Base-by-base conservation (phyloP, 2,797 vertebrate species). In the Scarus forsteni region DNA sequence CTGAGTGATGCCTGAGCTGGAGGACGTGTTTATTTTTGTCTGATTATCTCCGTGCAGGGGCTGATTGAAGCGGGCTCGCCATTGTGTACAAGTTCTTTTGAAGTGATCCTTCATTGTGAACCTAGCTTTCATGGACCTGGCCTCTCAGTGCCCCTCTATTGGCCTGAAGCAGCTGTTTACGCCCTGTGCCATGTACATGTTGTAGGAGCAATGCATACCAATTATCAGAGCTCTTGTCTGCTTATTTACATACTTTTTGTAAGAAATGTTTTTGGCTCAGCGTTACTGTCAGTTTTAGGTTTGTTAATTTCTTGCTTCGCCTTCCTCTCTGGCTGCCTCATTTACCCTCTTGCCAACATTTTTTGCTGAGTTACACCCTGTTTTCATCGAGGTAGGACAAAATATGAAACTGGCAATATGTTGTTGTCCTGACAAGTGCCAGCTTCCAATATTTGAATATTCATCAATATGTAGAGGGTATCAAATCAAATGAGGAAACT, bases 41-140 rank as follows among this genome's bases (percentile, higher is more conserved):
- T 82, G 85, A 92, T 92, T 89, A 91, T 92, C 81, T 86, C 70
- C 72, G 52, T 76, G 75, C 66, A 7, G 67, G 67, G 58, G 77
- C 88, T 88, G 87, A 92, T 90, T 92, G 87, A 93, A 93, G 91
- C 71, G 84, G 76, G 80, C 81, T 79, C 39, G 68, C 90, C 82
- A 94, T 94, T 95, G 94, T 95, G 92, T 91, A 80, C 88, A 63
- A 90, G 89, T 88, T 88, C 94, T 92, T 94, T 95, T 95, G 94
- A 95, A 93, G 93, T 93, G 93, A 92, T 91, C 88, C 89, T 88
- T 92, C 85, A 92, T 92, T 93, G 87, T 92, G 83, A 83, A 81
- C 79, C 83, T 1, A 73, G 82, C 91, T 95, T 94, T 93, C 90
- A 92, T 85, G 84, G 87, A 66, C 69, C 59, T 73, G 77, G 85